Percentiles rank a stretch among this genome's conserved stretches.
Conservation (phyloP, 2,113 vertebrate genomes). For the Channa maculata region DNA sequence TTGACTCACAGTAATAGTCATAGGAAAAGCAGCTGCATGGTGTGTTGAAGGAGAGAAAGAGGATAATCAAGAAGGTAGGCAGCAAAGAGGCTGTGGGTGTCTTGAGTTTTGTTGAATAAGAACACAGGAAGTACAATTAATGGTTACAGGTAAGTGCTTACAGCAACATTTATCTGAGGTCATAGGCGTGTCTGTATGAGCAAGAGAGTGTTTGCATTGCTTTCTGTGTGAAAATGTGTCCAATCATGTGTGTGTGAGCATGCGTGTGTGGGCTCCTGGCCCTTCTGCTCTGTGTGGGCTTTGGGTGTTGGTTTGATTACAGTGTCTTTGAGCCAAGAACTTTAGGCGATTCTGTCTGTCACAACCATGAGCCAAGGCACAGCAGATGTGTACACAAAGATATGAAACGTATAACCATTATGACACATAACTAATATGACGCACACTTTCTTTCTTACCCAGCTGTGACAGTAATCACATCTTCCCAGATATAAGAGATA, state of each 20-base stretch:
- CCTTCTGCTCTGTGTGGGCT: slow-evolving; percentile 62
- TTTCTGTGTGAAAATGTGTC: slow-evolving; percentile 39
- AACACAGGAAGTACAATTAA: slow-evolving; percentile 69
- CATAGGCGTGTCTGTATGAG: slow-evolving; percentile 40
- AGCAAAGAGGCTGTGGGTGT: slow-evolving; percentile 60
- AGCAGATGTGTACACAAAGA: slow-evolving; percentile 42
- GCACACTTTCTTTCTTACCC: neutral
- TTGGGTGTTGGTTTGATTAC: slow-evolving; percentile 75
- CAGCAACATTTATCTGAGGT: slow-evolving; percentile 19
- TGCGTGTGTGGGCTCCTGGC: slow-evolving; percentile 46
- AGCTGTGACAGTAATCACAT: neutral
- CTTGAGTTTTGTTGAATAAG: slow-evolving; percentile 52
- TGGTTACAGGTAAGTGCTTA: slow-evolving; percentile 64
- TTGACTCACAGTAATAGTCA: slow-evolving; percentile 54
- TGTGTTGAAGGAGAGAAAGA: slow-evolving; percentile 35
- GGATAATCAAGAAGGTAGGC: slow-evolving; percentile 48
- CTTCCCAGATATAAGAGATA: slow-evolving; percentile 7
- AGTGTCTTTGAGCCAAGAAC: slow-evolving; percentile 55
- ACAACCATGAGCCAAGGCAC: slow-evolving; percentile 42
- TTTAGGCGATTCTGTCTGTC: slow-evolving; percentile 50
- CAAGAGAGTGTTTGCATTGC: neutral
- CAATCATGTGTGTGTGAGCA: slow-evolving; percentile 10
- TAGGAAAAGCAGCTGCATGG: slow-evolving; percentile 23
- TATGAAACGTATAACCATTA: neutral
- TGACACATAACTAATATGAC: neutral